Conservation (phyloP, 2,113 vertebrate species). For the Zootoca vivipara region DNA sequence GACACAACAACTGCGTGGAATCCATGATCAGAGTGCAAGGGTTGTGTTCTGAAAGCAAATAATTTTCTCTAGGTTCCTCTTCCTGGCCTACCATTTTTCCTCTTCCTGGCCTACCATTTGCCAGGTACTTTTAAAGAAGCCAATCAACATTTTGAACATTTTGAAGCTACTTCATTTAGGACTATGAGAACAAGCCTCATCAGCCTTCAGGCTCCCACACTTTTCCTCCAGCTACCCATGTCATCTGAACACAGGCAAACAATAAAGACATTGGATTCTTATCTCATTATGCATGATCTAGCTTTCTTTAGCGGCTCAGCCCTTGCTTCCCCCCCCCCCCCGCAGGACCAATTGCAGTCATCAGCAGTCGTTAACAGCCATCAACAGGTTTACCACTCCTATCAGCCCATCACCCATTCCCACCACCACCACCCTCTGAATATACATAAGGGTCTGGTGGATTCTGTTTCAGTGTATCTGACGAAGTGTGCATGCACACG, state of each 20-base stretch:
- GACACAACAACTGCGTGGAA: slow-evolving; percentile 8
- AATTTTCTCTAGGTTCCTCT: not conserved
- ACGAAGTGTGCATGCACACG: no score
- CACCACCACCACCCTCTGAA: no score
- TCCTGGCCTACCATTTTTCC: not conserved
- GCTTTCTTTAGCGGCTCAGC: no score
- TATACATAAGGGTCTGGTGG: no score
- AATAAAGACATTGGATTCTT: no score
- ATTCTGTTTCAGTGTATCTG: no score
- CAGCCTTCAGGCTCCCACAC: not conserved
- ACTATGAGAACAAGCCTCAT: not conserved
- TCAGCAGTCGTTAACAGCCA: no score
- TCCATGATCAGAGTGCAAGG: not conserved
- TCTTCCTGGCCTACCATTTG: not conserved
- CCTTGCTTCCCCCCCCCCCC: no score
- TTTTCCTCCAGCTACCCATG: not conserved
- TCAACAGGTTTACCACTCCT: no score
- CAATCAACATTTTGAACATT: not conserved
- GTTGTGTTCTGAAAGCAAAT: not conserved
- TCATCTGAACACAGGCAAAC: not conserved
- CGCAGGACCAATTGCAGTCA: no score
- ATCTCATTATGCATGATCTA: no score
- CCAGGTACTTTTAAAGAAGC: not conserved
- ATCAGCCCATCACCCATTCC: no score
- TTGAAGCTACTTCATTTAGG: not conserved